Evolutionary conservation across 2,113 vertebrate genomes (phyloP), one percentile per base, ranked within the genome.

Genomic region (Nothocercus julius): DNA sequence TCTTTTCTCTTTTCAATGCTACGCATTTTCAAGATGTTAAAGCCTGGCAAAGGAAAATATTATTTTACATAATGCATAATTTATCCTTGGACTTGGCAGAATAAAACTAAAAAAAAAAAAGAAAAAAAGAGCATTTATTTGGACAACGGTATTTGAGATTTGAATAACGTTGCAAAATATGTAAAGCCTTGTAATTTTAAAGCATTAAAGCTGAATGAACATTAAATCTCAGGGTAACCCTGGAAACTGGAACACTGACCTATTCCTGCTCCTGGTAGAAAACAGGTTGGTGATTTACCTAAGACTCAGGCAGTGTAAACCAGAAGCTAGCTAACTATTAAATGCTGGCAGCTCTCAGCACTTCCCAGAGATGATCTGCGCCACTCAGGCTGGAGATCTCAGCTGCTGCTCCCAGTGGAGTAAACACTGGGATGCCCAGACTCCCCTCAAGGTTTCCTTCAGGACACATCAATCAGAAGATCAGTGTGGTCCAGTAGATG

Each of bases 341-440:
- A 36, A 11, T 40, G 74, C 56, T 84, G 49, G 16, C 53, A 40
- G 44, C 42, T 62, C 80, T 59, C 72, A 40, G 1, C 9, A 3
- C 53, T 8, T 5, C 36, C 19, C 64, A 56, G 24, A 32, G 28
- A 3, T 30, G 69, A 4, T 27, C 18, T 54, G 77, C 59, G 73
- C 32, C 25, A 1, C 28, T 58, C 30, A 2, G 1, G 16, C 4
- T 3, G 40, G 69, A 25, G 80, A 42, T 13, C 34, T 21, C 3
- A 38, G 32, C 77, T 58, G 58, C 8, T 1, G 0, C 11, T 40
- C 4, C 69, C 24, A 5, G 0, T 4, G 32, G 53, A 24, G 40
- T 13, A 30, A 40, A 11, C 30, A 32, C 22, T 2, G 38, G 14
- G 75, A 3, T 42, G 40, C 13, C 6, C 6, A 7, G 0, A 0